phyloP scores from a whole-genome alignment of 2,113 vertebrate genomes.

The Ophthalmolycus amberensis region DNA sequence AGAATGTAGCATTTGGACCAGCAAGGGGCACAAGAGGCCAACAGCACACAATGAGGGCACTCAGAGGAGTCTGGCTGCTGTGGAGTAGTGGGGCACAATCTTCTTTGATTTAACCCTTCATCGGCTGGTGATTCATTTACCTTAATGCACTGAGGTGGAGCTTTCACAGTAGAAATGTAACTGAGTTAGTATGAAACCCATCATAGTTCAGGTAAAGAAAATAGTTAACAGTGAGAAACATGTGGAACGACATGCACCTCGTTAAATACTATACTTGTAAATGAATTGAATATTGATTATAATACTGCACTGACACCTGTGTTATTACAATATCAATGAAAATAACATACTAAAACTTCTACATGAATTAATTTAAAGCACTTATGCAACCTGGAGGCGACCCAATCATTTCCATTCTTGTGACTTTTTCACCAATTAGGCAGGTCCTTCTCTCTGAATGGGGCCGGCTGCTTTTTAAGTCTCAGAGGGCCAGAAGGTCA shows the following conservation, averaged over 20 bases:
- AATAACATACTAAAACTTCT: slow-evolving; percentile 5
- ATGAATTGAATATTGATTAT: background rate
- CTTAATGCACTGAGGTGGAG: slow-evolving; percentile 33
- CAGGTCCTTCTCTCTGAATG: slow-evolving; percentile 59
- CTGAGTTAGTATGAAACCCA: background rate
- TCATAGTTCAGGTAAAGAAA: background rate
- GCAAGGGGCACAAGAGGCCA: slow-evolving; percentile 78
- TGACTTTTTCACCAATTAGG: slow-evolving; percentile 81
- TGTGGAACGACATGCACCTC: background rate
- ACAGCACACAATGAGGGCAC: slow-evolving; percentile 77
- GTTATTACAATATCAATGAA: slow-evolving; percentile 23
- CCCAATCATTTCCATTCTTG: slow-evolving; percentile 59
- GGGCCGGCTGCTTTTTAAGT: slow-evolving; percentile 67
- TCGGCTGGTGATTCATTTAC: slow-evolving; percentile 41
- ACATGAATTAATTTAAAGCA: slow-evolving; percentile 49
- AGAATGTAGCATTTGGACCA: slow-evolving; percentile 81
- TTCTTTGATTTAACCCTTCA: slow-evolving; percentile 72
- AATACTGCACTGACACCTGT: background rate
- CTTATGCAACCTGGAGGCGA: slow-evolving; percentile 32
- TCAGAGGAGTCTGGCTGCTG: slow-evolving; percentile 78
- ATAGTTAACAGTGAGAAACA: background rate
- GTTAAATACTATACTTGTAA: background rate
- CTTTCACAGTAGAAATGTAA: slow-evolving; percentile 7
- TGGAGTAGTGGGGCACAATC: slow-evolving; percentile 59
- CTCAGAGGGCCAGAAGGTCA: slow-evolving; percentile 73